These are phyloP conservation scores for Melipona beecheii DNA, from an alignment of 2,888 invertebrate genomes.

Conservation along the genomic window DNA sequence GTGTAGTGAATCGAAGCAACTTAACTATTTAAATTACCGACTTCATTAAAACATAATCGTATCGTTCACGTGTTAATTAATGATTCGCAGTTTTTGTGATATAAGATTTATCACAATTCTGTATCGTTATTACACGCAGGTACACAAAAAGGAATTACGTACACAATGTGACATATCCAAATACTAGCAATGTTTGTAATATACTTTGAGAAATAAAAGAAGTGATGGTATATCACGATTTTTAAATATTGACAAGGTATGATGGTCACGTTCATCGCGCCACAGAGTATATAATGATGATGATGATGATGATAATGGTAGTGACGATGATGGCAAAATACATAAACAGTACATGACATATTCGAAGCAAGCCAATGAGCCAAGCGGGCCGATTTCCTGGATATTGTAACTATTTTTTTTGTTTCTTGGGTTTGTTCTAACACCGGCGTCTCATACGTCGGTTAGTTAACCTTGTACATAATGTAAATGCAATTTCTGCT, in stretches of 20 bases:
- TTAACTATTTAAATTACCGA: background rate
- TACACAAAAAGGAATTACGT: constrained; percentile 73
- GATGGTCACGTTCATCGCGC: constrained; percentile 67
- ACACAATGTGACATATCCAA: constrained; percentile 74
- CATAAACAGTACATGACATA: constrained; percentile 53
- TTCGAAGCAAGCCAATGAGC: constrained; percentile 46
- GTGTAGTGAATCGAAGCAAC: background rate
- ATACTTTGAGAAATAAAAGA: constrained; percentile 54
- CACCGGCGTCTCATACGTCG: constrained; percentile 58
- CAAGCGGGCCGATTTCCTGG: constrained; percentile 50
- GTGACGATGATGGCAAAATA: constrained; percentile 31
- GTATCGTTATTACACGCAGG: constrained; percentile 63
- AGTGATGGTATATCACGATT: constrained; percentile 43
- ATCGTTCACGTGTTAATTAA: constrained; percentile 34
- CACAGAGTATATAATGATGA: constrained; percentile 56
- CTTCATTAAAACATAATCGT: constrained; percentile 9
- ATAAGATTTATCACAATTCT: constrained; percentile 36
- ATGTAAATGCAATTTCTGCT: constrained; percentile 64
- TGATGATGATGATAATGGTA: constrained; percentile 25
- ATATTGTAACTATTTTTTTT: constrained; percentile 31
- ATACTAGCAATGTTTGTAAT: constrained; percentile 71
- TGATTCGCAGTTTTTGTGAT: constrained; percentile 32
- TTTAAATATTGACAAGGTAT: constrained; percentile 59
- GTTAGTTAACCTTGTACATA: constrained; percentile 53
- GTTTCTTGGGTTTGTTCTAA: constrained; percentile 55